A percentile compares a stretch with the other conserved stretches of the same genome.
Evolutionary conservation across 2,888 invertebrate species (phyloP).

Genomic region (Metacarcinus magister): DNA sequence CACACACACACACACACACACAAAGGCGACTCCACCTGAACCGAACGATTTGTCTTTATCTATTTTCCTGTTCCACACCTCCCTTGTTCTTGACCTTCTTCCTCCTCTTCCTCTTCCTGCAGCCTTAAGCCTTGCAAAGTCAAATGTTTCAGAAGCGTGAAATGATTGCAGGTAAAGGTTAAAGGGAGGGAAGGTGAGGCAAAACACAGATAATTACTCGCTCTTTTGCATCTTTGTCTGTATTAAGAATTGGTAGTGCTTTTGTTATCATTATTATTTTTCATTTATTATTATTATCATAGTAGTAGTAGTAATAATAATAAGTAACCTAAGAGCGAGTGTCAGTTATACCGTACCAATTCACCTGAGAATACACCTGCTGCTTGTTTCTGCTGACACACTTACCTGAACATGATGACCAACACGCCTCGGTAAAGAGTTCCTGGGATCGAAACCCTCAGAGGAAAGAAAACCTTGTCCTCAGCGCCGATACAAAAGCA

Average conservation of each 20-base stretch:
- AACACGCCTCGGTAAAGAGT: background rate
- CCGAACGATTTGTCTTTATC: background rate
- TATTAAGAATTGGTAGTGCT: background rate
- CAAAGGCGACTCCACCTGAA: too few relatives aligned
- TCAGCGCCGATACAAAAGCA: background rate
- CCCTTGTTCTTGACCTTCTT: background rate
- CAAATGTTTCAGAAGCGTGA: background rate
- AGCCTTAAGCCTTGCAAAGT: background rate
- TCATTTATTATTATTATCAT: background rate
- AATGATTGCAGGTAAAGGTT: conserved; percentile 2
- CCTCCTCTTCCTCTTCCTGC: background rate
- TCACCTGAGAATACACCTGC: too few relatives aligned
- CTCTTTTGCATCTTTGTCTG: background rate
- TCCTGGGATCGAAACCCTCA: too few relatives aligned
- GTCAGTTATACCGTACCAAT: background rate
- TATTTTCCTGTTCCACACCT: background rate
- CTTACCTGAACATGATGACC: background rate
- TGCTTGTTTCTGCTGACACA: background rate
- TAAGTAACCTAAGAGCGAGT: background rate
- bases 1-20: too few relatives aligned
- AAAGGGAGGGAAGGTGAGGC: background rate
- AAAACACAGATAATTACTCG: background rate
- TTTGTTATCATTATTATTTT: background rate
- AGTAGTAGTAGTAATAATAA: background rate
- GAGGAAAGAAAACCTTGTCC: background rate